Conservation (phyloP, 2,888 invertebrate species). For the Dicycla oo region DNA sequence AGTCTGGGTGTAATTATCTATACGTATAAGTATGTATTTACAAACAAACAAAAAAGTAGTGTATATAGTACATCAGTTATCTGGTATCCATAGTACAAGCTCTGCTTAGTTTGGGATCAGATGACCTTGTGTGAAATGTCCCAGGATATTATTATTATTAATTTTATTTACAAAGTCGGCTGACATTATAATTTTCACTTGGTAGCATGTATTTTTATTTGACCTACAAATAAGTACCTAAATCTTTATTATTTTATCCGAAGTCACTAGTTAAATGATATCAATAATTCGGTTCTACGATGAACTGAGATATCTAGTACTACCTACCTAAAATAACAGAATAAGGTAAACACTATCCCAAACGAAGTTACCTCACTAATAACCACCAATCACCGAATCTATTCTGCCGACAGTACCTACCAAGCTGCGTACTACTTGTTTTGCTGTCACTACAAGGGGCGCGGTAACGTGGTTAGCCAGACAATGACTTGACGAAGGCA, state of each 20-base stretch:
- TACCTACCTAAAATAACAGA: not conserved
- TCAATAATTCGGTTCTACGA: too few species aligned
- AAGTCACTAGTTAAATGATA: not conserved
- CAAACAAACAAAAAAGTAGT: too few species aligned
- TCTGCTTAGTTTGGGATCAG: too few species aligned
- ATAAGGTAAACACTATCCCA: constrained; percentile 15
- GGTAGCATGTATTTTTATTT: not conserved
- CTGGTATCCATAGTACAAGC: too few species aligned
- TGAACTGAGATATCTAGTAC: too few species aligned
- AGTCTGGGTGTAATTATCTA: too few species aligned
- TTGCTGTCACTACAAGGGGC: constrained; percentile 77
- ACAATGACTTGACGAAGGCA: constrained; percentile 90
- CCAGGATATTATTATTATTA: too few species aligned
- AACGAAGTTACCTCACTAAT: constrained; percentile 46
- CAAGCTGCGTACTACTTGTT: constrained; percentile 60
- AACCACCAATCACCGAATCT: constrained; percentile 50
- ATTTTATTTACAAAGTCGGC: not conserved
- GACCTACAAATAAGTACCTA: not conserved
- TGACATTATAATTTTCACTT: not conserved
- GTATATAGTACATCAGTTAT: too few species aligned
- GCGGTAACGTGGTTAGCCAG: constrained; percentile 84
- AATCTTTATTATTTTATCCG: not conserved
- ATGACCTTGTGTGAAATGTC: too few species aligned
- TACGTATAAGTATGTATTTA: too few species aligned
- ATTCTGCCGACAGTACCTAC: constrained; percentile 47